Conservation (phyloP, 2,797 vertebrate species). For the Morelia viridis region DNA sequence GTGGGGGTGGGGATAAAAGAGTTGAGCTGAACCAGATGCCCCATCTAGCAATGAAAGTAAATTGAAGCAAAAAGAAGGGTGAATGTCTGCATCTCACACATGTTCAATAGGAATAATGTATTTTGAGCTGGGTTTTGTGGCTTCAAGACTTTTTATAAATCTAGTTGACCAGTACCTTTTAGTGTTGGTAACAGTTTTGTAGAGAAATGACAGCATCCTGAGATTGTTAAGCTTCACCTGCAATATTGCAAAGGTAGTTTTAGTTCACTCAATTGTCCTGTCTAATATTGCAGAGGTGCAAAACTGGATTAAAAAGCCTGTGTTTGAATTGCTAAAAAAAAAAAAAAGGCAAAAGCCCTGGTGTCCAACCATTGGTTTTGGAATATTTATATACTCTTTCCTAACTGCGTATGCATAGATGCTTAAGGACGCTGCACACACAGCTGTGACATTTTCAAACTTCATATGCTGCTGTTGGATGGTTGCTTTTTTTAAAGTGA, state of each 20-base stretch:
- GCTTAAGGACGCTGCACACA: neutral
- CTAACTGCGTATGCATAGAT: too few relatives aligned
- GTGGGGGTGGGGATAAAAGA: neutral
- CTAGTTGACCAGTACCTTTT: too few relatives aligned
- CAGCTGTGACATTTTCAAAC: neutral
- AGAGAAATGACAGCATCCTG: neutral
- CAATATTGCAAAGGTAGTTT: too few relatives aligned
- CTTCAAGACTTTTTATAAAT: too few relatives aligned
- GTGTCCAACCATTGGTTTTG: neutral
- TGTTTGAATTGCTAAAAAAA: neutral
- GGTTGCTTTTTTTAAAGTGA: too few relatives aligned
- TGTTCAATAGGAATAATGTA: too few relatives aligned
- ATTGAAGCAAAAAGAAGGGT: neutral
- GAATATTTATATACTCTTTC: neutral
- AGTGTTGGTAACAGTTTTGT: neutral
- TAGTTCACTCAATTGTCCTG: neutral
- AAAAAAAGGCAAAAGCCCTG: neutral
- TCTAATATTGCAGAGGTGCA: neutral
- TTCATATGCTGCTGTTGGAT: neutral
- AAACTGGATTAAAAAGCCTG: neutral
- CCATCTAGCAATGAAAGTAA: neutral
- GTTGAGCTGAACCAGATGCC: slow-evolving; percentile 9
- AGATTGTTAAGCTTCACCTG: neutral
- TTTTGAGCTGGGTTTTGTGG: neutral
- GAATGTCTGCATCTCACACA: neutral